Evolutionary conservation across 2,113 vertebrate species (phyloP).

Genomic region (Lanius collurio): DNA sequence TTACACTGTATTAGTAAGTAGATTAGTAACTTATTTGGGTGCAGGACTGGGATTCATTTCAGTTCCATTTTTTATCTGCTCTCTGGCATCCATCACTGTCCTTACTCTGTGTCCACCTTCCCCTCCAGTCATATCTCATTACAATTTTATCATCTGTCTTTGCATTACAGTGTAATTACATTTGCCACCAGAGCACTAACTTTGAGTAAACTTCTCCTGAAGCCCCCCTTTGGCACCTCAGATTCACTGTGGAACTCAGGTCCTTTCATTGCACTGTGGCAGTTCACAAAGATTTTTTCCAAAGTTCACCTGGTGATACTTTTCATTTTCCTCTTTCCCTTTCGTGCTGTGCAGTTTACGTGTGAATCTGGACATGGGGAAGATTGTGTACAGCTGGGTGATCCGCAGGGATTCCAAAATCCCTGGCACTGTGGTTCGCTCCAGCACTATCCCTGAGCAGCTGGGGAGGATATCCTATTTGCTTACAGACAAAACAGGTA

Average conservation of each 20-base stretch:
- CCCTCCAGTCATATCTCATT: background rate
- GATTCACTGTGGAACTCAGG: accelerated
- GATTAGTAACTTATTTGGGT: background rate
- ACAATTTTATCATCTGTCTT: background rate
- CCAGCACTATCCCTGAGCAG: slow-evolving; percentile 96
- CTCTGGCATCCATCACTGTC: background rate
- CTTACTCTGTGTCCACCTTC: background rate
- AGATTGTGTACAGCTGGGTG: slow-evolving; percentile 99
- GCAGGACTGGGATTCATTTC: background rate
- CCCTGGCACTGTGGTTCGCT: slow-evolving; percentile 91
- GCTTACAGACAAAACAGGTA: slow-evolving; percentile 97
- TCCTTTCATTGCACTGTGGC: background rate
- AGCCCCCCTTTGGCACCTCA: background rate
- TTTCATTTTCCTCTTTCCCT: background rate
- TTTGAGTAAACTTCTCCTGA: background rate
- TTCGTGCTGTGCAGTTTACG: slow-evolving; percentile 77
- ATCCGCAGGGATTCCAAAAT: slow-evolving; percentile 95
- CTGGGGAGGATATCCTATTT: slow-evolving; percentile 96
- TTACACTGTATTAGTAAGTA: background rate
- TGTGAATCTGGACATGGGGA: slow-evolving; percentile 98
- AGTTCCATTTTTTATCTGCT: background rate
- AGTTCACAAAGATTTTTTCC: background rate
- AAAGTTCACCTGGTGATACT: background rate
- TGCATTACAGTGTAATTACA: background rate
- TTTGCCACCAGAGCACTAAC: background rate